Conservation (phyloP, 2,113 vertebrate species). For the Xiphias gladius region DNA sequence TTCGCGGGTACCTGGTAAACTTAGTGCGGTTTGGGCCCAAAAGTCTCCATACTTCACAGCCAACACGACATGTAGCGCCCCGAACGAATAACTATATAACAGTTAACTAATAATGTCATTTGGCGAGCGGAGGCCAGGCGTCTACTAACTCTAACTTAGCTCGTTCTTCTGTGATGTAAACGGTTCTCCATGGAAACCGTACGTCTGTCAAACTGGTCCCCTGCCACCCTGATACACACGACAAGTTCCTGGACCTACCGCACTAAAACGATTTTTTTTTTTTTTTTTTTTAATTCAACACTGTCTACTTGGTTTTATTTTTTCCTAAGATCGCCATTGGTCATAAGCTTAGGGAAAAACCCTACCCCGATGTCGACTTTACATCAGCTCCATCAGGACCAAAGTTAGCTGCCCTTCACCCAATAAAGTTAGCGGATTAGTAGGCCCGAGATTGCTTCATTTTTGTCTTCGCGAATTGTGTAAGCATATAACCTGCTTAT, state of each 20-base stretch:
- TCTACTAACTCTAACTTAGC: no score
- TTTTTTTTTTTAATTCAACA: neutral
- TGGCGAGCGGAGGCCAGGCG: no score
- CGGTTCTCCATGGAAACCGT: constrained; percentile 45
- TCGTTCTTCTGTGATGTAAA: neutral
- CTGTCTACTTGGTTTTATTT: neutral
- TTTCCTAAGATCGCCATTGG: no score
- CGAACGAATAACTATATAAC: neutral
- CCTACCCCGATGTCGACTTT: no score
- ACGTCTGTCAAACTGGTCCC: constrained; percentile 44
- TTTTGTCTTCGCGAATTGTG: neutral
- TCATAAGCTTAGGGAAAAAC: no score
- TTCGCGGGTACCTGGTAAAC: neutral
- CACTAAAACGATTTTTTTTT: neutral
- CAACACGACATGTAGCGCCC: neutral
- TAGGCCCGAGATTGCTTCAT: neutral
- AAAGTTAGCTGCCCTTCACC: neutral
- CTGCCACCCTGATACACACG: neutral
- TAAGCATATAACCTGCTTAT: neutral
- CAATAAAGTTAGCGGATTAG: no score
- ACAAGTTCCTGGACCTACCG: constrained; percentile 21
- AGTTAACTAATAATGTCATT: neutral
- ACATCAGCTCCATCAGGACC: neutral
- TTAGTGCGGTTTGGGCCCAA: no score
- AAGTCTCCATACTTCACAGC: no score